phyloP scores from a whole-genome alignment of 1,140 invertebrate species.

The Apocrypta bakeri region DNA sequence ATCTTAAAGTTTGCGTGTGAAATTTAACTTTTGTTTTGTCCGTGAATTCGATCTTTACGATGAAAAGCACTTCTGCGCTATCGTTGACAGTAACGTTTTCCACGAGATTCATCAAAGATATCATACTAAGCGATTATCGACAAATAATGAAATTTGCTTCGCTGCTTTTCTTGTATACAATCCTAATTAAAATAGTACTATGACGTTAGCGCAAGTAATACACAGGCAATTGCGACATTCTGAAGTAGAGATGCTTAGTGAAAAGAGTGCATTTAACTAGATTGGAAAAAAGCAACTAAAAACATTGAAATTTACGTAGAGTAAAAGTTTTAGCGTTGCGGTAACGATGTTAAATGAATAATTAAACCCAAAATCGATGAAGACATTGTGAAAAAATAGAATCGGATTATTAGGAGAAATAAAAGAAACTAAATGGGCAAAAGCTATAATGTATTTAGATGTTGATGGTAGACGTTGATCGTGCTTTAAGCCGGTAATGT shows the following conservation, averaged over 20 bases:
- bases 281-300: too few relatives aligned
- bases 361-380: not conserved
- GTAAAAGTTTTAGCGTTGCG: not conserved
- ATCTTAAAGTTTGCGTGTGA: slow-evolving; percentile 52
- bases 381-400: not conserved
- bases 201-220: not conserved
- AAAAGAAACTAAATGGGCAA: not conserved
- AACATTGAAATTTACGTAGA: not conserved
- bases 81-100: slow-evolving; percentile 41
- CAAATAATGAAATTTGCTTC: slow-evolving; percentile 14
- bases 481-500: slow-evolving; percentile 47
- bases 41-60: not conserved
- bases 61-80: slow-evolving; percentile 33
- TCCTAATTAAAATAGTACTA: not conserved
- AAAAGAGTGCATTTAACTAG: not conserved
- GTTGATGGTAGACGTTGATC: slow-evolving; percentile 19
- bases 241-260: not conserved
- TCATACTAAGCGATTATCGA: slow-evolving; percentile 16
- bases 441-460: not conserved
- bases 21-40: slow-evolving; percentile 25
- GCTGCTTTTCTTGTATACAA: slow-evolving; percentile 23
- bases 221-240: not conserved
- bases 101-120: slow-evolving; percentile 10
- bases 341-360: slow-evolving; percentile 12
- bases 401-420: not conserved